A percentile compares a stretch with the other conserved stretches of the same genome.
phyloP scores from a whole-genome alignment of 2,113 vertebrate species.

The Psophia crepitans region DNA sequence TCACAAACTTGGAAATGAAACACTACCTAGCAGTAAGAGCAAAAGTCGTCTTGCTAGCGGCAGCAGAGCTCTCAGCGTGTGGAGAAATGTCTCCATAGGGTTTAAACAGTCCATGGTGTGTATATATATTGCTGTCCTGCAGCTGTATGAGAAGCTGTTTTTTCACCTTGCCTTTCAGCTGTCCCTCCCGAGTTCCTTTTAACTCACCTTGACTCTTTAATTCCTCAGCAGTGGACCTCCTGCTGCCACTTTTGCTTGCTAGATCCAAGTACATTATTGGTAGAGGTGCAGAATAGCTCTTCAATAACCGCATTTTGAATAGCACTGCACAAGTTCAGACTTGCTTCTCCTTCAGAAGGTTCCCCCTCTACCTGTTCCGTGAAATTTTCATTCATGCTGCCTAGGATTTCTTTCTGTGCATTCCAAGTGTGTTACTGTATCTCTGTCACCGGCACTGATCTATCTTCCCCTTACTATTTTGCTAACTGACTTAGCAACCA shows the following conservation, averaged over 20 bases:
- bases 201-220: background rate
- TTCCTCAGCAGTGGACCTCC: background rate
- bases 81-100: background rate
- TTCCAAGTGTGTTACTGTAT: background rate
- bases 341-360: background rate
- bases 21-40: rapidly evolving
- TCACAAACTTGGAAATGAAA: background rate
- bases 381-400: background rate
- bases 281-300: background rate
- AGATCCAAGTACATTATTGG: background rate
- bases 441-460: background rate
- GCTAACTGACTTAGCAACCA: background rate
- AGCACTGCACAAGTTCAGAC: background rate
- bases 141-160: background rate
- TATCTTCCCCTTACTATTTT: background rate
- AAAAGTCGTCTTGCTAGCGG: background rate
- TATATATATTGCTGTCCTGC: background rate
- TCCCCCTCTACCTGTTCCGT: background rate
- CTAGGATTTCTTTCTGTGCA: too few relatives aligned
- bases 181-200: background rate
- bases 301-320: background rate
- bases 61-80: background rate
- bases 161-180: background rate
- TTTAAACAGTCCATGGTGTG: background rate
- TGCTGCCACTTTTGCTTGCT: background rate